Base-by-base conservation (phyloP, 2,797 vertebrate species). In the Rachycentron canadum region DNA sequence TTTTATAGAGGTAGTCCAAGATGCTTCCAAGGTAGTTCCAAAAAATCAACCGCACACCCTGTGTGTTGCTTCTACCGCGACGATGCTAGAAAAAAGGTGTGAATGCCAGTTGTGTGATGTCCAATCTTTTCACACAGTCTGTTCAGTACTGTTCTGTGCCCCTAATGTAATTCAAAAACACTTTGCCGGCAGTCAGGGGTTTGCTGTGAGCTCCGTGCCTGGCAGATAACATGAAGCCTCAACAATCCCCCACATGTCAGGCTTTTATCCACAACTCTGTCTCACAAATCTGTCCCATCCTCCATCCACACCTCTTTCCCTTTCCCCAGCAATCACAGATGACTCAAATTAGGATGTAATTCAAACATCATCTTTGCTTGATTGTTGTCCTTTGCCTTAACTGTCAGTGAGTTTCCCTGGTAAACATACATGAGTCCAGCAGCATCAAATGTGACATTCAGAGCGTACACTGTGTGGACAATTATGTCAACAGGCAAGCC, bases 211-310 rank as follows among this genome's bases (percentile, higher is more conserved):
- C 55, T 68, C 1, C 6, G 61, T 55, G 69, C 41, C 68, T 75
- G 66, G 75, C 69, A 79, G 75, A 65, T 67, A 81, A 71, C 66
- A 79, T 56, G 43, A 83, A 0, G 25, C 25, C 45, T 79, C 75
- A 79, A 81, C 72, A 74, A 78, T 64, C 26, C 40, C 58, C 30
- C 25, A 70, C 76, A 60, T 58, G 63, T 66, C 56, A 52, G 56
- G 21, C 59, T 74, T 79, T 77, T 75, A 78, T 73, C 59, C 38
- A 50, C 25, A 60, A 52, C 68, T 66, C 53, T 69, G 28, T 32
- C 30, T 57, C 53, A 38, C 38, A 78, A 63, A 69, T 69, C 34
- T 19, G 21, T 60, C 7, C 57, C 2, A 1, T 60, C 68, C 53
- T 59, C 34, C 56, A 23, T 56, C 59, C 60, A 64, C 61, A 13